These are phyloP conservation scores for Notothenia rossii DNA, from an alignment of 2,113 vertebrate genomes.

Conservation along the genomic window DNA sequence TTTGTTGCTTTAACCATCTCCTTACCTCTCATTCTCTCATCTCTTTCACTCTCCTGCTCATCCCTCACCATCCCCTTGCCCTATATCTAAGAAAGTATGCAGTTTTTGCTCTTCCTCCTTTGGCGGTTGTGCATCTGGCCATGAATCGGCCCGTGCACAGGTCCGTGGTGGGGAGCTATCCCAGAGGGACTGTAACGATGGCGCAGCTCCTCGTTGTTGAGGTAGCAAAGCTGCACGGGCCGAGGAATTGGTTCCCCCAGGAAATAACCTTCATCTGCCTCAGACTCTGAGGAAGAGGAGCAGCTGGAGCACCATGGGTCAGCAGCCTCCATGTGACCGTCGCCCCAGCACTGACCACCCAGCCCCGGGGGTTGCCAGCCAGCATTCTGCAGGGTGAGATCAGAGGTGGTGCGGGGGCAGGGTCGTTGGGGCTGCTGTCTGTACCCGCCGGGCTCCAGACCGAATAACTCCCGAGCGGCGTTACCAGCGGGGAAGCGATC, in stretches of 20 bases:
- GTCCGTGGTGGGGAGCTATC: slow-evolving; percentile 85
- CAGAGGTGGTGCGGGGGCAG: slow-evolving; percentile 95
- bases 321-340: slow-evolving; percentile 80
- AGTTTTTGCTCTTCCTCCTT: slow-evolving; percentile 99
- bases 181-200: slow-evolving; percentile 93
- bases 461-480: slow-evolving; percentile 87
- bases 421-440: slow-evolving; percentile 89
- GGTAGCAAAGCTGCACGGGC: slow-evolving; percentile 92
- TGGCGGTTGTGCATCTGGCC: slow-evolving; percentile 94
- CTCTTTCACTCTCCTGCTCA: slow-evolving; percentile 71
- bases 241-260: slow-evolving; percentile 95
- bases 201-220: slow-evolving; percentile 94
- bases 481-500: slow-evolving; percentile 89
- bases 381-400: slow-evolving; percentile 95
- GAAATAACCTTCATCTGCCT: slow-evolving; percentile 95
- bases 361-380: slow-evolving; percentile 89
- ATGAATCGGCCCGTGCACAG: slow-evolving; percentile 79
- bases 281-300: slow-evolving; percentile 96
- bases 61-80: slow-evolving; percentile 57
- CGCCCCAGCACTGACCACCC: slow-evolving; percentile 85
- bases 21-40: slow-evolving; percentile 67
- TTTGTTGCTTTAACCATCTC: slow-evolving; percentile 56
- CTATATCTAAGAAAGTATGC: slow-evolving; percentile 91
- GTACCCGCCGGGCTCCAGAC: slow-evolving; percentile 81
- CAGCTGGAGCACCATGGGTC: slow-evolving; percentile 97